Base-by-base conservation (phyloP, 2,888 invertebrate species). In the Lochmaea capreae region DNA sequence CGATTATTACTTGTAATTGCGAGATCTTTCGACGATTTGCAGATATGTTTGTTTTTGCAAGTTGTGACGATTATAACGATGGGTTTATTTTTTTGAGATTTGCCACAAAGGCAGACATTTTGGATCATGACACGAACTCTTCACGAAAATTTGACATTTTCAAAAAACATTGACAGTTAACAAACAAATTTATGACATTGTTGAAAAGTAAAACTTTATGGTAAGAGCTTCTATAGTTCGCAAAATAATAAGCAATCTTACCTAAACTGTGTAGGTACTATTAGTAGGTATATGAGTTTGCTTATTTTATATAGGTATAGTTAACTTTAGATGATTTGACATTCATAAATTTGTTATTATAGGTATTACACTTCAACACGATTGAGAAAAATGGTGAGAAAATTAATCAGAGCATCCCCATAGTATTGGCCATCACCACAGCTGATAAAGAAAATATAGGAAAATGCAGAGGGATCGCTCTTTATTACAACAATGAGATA, bases 321-420 rank as follows among this genome's bases (percentile, higher is more conserved):
- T 26, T 26, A 11, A 52, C 0, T 42, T 62, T 57, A 33, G 6
- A 6, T 33, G 33, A 33, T 33, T 33, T 33, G 33, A 33, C 5
- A 33, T 33, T 33, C 4, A 39, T 9, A 39, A 39, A 39, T 39
- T 33, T 14, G 12, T 58, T 16, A 62, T 80, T 81, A 59, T 86
- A 93, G 92, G 90, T 93, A 26, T 90, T 97, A 70, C 98, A 99
- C 87, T 96, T 97, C 81, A 96, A 96, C 84, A 94, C 95, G 82
- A 88, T 98, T 0, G 88, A 93, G 1, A 89, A 95, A 33, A 94
- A 95, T 79, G 91, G 91, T 0, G 87, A 88, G 0, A 89, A 93
- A 26, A 90, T 94, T 67, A 99, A 96, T 87, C 98, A 98, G 87
- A 97, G 97, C 1, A 90, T 99, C 67, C 97, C 98, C 0, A 95